Percentiles rank a stretch among this genome's conserved stretches.
These are phyloP conservation scores for Pteromalus puparum DNA, from an alignment of 1,140 invertebrate genomes.

Conservation along the genomic window DNA sequence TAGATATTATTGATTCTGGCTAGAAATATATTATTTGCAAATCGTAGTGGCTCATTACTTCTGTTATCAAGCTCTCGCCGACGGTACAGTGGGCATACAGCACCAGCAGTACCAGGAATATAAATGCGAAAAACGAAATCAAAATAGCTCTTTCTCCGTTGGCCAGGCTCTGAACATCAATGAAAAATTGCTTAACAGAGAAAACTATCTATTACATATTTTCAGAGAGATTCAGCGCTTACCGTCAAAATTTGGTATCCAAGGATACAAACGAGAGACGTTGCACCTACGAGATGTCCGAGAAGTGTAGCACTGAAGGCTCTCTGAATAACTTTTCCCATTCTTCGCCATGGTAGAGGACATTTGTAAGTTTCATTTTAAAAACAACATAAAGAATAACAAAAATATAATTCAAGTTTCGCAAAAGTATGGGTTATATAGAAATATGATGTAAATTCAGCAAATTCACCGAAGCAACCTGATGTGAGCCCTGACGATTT, in stretches of 20 bases:
- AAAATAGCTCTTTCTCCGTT: conserved; percentile 60
- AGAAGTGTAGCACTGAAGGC: conserved; percentile 63
- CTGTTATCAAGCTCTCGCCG: conserved; percentile 63
- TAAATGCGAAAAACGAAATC: conserved; percentile 62
- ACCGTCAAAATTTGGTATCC: conserved; percentile 67
- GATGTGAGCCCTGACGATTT: conserved; percentile 57
- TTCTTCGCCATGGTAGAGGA: conserved; percentile 51
- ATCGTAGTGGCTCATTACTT: conserved; percentile 56
- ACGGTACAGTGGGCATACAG: conserved; percentile 63
- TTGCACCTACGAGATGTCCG: conserved; percentile 62
- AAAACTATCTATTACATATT: neutral
- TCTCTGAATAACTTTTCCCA: conserved; percentile 61
- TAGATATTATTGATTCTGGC: neutral
- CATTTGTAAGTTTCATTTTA: neutral
- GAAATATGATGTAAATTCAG: no score
- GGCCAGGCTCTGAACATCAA: conserved; percentile 56
- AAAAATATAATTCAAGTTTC: no score
- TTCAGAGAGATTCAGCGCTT: conserved; percentile 1
- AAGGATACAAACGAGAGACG: conserved; percentile 63
- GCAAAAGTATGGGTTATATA: no score
- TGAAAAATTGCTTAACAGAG: neutral
- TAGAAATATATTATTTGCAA: conserved; percentile 8
- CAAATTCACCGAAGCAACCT: conserved; percentile 62
- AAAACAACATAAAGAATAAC: neutral
- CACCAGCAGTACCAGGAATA: conserved; percentile 62